These are phyloP conservation scores for Pteria penguin DNA, from an alignment of 2,888 invertebrate genomes.

Conservation along the genomic window DNA sequence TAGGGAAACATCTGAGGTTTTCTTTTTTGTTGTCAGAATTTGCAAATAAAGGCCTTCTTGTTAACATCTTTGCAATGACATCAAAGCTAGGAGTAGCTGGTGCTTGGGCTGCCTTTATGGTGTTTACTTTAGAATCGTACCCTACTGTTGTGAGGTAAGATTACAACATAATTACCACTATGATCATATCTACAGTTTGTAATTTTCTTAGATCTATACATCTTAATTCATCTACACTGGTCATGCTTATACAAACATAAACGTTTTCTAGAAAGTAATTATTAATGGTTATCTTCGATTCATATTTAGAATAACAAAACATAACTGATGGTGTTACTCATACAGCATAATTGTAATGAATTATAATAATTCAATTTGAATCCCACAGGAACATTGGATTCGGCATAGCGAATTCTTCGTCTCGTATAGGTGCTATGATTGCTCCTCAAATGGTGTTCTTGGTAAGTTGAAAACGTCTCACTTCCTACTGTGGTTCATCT, in stretches of 20 bases:
- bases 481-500: not conserved
- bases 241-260: too few relatives aligned
- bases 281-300: too few relatives aligned
- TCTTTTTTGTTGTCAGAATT: not conserved
- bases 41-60: constrained; percentile 24
- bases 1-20: not conserved
- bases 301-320: too few relatives aligned
- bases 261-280: too few relatives aligned
- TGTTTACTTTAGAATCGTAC: constrained; percentile 51
- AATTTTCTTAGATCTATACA: too few relatives aligned
- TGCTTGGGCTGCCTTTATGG: constrained; percentile 53
- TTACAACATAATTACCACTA: not conserved
- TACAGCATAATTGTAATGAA: too few relatives aligned
- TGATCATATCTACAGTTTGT: not conserved
- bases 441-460: constrained; percentile 55
- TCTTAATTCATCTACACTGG: too few relatives aligned
- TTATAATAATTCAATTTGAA: too few relatives aligned
- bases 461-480: constrained; percentile 49
- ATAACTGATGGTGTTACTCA: too few relatives aligned
- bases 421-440: constrained; percentile 51
- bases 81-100: constrained; percentile 49
- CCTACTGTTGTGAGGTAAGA: constrained; percentile 58
- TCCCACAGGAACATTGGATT: constrained; percentile 57
- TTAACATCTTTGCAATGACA: constrained; percentile 52
- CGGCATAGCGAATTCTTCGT: constrained; percentile 50